Base-by-base conservation (phyloP, 2,888 invertebrate genomes). In the Scaptomyza parva region DNA sequence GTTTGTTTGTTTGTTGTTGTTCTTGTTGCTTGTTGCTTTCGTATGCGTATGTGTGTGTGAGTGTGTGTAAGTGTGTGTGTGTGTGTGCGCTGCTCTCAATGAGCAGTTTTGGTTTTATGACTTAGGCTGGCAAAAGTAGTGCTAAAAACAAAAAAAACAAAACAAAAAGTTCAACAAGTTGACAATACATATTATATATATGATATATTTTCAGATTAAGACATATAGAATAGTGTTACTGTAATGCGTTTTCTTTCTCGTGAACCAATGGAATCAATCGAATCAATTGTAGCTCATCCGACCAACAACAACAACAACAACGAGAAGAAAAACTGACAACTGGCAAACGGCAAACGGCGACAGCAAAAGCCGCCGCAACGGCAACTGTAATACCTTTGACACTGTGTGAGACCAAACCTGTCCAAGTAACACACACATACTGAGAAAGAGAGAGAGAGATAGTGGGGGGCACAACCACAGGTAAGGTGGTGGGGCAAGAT, bases 41-140 rank as follows among this genome's bases (percentile, higher is more conserved):
- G 35, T 9, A n/a, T n/a, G n/a, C n/a, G n/a, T n/a, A n/a, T n/a
- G n/a, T n/a, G n/a, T 55, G 39, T 41, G 47, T 39, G 11, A 3
- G 7, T 24, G 26, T 26, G 26, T 24, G 24, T 24, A 6, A 24
- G 24, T 4, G 24, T 24, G 24, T 24, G 24, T 4, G 20, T 45
- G 18, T 65, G 58, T 50, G 14, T 51, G 47, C 41, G 45, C 48
- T 58, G 51, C 48, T 12, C 50, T 40, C 51, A 41, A 20, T 55
- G 64, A 53, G 52, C 70, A 70, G 52, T 43, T 30, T 41, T 53
- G 48, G 52, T 57, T 71, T 70, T 69, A 75, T 74, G 62, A 62
- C 57, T 17, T 17, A 37, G 48, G 37, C 30, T 33, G 41, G 37
- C 5, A 8, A 57, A n/a, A n/a, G n/a, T 41, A 47, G 45, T 50